phyloP scores from a whole-genome alignment of 2,888 invertebrate species.

The Neoitamus cyanurus region DNA sequence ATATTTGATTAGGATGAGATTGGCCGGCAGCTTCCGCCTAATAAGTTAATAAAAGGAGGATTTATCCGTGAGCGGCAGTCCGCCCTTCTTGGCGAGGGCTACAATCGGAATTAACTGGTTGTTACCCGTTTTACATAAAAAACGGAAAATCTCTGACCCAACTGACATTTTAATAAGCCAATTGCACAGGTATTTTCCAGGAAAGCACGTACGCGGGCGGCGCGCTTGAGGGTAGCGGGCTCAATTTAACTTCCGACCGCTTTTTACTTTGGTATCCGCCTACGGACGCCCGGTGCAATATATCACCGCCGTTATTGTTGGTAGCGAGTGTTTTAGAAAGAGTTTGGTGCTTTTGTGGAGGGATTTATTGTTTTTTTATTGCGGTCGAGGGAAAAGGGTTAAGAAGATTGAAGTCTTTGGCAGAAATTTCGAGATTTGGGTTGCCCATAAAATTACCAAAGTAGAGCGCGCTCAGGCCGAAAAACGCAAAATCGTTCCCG shows the following conservation, averaged over 20 bases:
- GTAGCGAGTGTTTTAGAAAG: slow-evolving; percentile 18
- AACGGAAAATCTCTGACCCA: slow-evolving; percentile 22
- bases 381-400: slow-evolving; percentile 46
- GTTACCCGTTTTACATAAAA: slow-evolving; percentile 28
- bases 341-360: slow-evolving; percentile 2
- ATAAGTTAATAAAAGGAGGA: slow-evolving; percentile 45
- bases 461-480: not conserved
- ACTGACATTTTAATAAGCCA: slow-evolving; percentile 42
- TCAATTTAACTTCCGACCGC: slow-evolving; percentile 28
- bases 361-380: slow-evolving; percentile 47
- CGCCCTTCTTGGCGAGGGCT: not conserved
- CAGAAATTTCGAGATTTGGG: slow-evolving; percentile 43
- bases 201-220: not conserved
- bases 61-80: not conserved
- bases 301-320: slow-evolving; percentile 45
- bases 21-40: slow-evolving; percentile 33
- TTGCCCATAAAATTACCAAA: slow-evolving; percentile 39
- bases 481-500: slow-evolving; percentile 10
- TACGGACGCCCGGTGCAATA: slow-evolving; percentile 15
- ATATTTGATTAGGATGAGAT: slow-evolving; percentile 48
- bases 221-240: slow-evolving; percentile 2
- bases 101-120: slow-evolving; percentile 10
- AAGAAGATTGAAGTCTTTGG: slow-evolving; percentile 45
- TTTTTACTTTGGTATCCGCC: slow-evolving; percentile 29
- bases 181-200: not conserved